phyloP scores from a whole-genome alignment of 2,888 invertebrate genomes.

The Bibio marci region DNA sequence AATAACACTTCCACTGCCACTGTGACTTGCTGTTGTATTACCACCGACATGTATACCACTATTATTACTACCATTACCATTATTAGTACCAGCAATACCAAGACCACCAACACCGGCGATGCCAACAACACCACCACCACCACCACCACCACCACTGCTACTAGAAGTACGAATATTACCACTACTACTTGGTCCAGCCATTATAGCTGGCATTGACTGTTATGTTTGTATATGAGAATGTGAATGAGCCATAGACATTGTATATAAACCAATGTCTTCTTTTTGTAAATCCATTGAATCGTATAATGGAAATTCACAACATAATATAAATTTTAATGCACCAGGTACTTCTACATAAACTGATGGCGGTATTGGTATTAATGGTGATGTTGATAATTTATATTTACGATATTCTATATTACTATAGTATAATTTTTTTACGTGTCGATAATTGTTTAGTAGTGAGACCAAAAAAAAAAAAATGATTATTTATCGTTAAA shows the following conservation, averaged over 20 bases:
- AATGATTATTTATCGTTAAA: too few relatives aligned
- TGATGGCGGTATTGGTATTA: conserved; percentile 75
- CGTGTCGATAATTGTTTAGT: conserved; percentile 2
- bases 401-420: conserved; percentile 74
- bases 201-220: conserved; percentile 26
- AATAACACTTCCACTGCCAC: too few relatives aligned
- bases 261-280: conserved; percentile 24
- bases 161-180: background rate
- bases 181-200: conserved; percentile 17
- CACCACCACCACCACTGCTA: background rate
- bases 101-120: background rate
- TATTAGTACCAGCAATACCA: too few relatives aligned
- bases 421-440: conserved; percentile 35
- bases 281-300: conserved; percentile 44
- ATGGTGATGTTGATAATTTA: conserved; percentile 72
- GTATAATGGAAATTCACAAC: conserved; percentile 81
- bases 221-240: conserved; percentile 27
- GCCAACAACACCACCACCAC: background rate
- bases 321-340: conserved; percentile 64
- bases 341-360: conserved; percentile 76
- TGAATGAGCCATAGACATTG: conserved; percentile 26
- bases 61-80: background rate
- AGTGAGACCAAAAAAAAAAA: background rate
- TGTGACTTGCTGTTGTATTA: too few relatives aligned
- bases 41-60: too few relatives aligned